Evolutionary conservation across 2,113 vertebrate genomes (phyloP).

Genomic region (Hystrix cristata): DNA sequence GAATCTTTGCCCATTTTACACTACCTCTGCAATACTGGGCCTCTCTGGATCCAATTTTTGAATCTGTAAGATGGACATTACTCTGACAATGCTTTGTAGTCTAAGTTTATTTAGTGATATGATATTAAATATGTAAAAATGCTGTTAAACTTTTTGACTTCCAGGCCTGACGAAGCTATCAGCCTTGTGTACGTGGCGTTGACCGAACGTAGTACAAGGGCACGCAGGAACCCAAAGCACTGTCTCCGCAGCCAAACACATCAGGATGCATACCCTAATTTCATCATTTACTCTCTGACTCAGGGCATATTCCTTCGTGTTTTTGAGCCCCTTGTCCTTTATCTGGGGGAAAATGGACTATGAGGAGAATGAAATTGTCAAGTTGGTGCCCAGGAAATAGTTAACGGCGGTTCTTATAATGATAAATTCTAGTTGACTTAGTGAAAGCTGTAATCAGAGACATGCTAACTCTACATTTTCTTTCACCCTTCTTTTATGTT

Average conservation of each 20-base stretch:
- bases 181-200: not conserved
- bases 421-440: constrained; percentile 20
- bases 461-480: not conserved
- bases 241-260: not conserved
- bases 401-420: not conserved
- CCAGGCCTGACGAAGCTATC: not conserved
- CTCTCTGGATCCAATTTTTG: constrained; percentile 3
- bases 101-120: not conserved
- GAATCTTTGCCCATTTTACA: not conserved
- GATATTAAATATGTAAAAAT: constrained; percentile 24
- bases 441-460: not conserved
- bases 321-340: not conserved
- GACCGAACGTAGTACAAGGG: not conserved
- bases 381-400: not conserved
- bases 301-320: not conserved
- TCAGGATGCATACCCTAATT: not conserved
- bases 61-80: not conserved
- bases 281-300: not conserved
- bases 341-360: not conserved
- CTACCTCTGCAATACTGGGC: not conserved
- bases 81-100: not conserved
- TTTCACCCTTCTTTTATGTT: not conserved
- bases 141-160: not conserved
- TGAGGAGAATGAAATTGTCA: not conserved
- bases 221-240: not conserved